A percentile compares a stretch with the other conserved stretches of the same genome.
Conservation (phyloP, 1,140 invertebrate genomes). For the Halictus rubicundus region DNA sequence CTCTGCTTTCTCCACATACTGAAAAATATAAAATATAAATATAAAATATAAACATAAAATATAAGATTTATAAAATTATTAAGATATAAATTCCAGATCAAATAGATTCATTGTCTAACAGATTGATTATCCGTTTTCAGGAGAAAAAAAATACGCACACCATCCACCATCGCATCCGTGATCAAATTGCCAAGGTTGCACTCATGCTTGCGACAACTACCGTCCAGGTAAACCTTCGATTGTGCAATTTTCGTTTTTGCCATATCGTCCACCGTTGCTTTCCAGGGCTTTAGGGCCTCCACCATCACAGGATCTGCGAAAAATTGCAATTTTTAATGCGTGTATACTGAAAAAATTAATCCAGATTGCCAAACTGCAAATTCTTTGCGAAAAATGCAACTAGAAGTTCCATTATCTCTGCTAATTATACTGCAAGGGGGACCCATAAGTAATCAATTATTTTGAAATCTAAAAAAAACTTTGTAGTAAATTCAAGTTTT, state of each 20-base stretch:
- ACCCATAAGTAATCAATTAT: too few relatives aligned
- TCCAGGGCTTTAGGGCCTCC: conserved; percentile 82
- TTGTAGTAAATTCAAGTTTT: too few relatives aligned
- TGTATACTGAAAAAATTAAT: too few relatives aligned
- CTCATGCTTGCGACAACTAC: conserved; percentile 83
- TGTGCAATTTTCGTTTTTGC: conserved; percentile 82
- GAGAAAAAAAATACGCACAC: conserved; percentile 70
- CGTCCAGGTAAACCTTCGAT: conserved; percentile 81
- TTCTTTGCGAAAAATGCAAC: too few relatives aligned
- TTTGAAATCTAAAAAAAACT: too few relatives aligned
- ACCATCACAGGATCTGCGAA: conserved; percentile 80
- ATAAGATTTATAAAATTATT: too few relatives aligned
- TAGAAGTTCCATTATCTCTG: too few relatives aligned
- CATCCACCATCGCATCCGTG: conserved; percentile 86
- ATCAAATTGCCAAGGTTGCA: conserved; percentile 90
- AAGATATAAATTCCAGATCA: too few relatives aligned
- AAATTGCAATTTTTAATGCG: not conserved
- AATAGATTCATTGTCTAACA: not conserved
- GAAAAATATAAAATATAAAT: too few relatives aligned
- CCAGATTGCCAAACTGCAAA: too few relatives aligned
- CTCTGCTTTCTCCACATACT: conserved; percentile 73
- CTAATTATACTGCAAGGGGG: too few relatives aligned
- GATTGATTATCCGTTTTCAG: not conserved
- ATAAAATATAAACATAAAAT: too few relatives aligned
- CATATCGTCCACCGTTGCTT: conserved; percentile 81